Percentiles rank a stretch among this genome's conserved stretches.
Evolutionary conservation across 2,113 vertebrate genomes (phyloP).

Genomic region (Apteryx owenii): DNA sequence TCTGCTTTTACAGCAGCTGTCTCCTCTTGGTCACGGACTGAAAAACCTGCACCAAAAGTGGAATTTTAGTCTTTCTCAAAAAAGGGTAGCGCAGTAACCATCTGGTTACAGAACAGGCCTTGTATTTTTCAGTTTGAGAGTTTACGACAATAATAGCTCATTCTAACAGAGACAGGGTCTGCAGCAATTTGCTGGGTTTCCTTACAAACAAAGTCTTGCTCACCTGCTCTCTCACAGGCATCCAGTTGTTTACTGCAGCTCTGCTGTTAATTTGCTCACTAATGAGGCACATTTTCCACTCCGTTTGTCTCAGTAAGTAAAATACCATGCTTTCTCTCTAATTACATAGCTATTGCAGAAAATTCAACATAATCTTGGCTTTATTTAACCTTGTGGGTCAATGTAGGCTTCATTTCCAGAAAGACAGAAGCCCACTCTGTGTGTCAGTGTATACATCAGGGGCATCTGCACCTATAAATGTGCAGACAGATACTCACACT

Average conservation of each 20-base stretch:
- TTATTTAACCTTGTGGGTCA: neutral
- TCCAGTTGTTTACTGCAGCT: neutral
- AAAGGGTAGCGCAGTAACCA: neutral
- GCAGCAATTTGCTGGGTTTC: neutral
- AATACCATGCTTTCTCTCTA: neutral
- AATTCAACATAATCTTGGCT: neutral
- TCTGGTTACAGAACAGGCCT: neutral
- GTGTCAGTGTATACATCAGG: neutral
- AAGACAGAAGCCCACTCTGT: neutral
- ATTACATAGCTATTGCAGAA: neutral
- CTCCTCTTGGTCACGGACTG: neutral
- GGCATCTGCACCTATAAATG: neutral
- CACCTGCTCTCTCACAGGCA: neutral
- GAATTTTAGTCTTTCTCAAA: neutral
- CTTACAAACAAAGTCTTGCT: neutral
- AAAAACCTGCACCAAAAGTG: neutral
- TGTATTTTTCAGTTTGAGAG: neutral
- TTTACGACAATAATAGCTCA: neutral
- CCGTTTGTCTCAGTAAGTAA: neutral
- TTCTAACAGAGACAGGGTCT: neutral
- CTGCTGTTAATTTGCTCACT: neutral
- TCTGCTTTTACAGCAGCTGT: neutral
- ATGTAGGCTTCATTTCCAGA: neutral
- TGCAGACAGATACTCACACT: neutral
- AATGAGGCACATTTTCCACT: neutral